Percentiles rank a stretch among this genome's conserved stretches.
Evolutionary conservation across 2,797 vertebrate species (phyloP).

Genomic region (Morelia viridis): DNA sequence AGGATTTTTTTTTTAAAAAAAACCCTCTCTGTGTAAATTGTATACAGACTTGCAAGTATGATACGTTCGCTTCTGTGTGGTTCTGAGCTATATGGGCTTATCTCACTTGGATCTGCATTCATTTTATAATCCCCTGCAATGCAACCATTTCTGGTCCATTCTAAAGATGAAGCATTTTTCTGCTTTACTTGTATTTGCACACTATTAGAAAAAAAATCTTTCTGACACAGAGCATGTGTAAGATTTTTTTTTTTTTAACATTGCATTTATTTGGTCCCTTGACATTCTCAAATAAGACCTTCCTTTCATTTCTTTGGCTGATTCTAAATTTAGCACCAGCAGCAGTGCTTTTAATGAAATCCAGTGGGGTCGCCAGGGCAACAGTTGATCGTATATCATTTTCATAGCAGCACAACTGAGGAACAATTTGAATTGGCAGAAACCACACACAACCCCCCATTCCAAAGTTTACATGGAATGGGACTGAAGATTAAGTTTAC

Average conservation of each 20-base stretch:
- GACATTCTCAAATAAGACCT: not conserved
- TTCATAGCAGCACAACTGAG: not conserved
- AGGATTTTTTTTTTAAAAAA: not conserved
- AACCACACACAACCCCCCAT: too few species aligned
- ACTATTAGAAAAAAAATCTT: not conserved
- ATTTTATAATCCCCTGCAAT: not conserved
- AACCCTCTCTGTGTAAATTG: not conserved
- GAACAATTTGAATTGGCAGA: not conserved
- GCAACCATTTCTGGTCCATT: not conserved
- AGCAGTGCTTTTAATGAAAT: slow-evolving; percentile 21
- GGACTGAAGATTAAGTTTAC: not conserved
- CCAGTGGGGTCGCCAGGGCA: slow-evolving; percentile 26
- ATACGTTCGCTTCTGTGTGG: not conserved
- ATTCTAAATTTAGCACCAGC: slow-evolving; percentile 27
- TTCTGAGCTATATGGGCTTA: not conserved
- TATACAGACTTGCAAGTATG: not conserved
- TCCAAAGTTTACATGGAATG: not conserved
- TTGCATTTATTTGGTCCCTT: not conserved
- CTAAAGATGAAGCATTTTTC: not conserved
- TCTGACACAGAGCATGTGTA: not conserved
- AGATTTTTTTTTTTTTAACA: not conserved
- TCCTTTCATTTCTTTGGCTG: slow-evolving; percentile 7
- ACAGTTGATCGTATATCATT: slow-evolving; percentile 25
- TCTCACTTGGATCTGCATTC: not conserved
- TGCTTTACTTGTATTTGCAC: not conserved